Conservation (phyloP, 1,140 invertebrate genomes). For the Mylabris phalerata region DNA sequence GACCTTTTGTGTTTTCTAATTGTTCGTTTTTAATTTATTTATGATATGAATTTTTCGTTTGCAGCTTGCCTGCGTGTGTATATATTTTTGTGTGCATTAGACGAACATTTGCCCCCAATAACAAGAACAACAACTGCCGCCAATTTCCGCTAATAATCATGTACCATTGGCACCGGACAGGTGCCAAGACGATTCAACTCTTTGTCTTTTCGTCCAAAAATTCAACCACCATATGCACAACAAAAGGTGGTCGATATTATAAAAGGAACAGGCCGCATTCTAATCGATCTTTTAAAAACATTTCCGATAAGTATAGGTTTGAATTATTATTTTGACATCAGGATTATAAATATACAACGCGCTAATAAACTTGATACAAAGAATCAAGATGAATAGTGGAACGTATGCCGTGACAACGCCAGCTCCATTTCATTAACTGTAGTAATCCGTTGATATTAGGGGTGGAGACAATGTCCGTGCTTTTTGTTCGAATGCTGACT, state of each 20-base stretch:
- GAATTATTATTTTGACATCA: too few relatives aligned
- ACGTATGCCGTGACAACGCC: slow-evolving; percentile 13
- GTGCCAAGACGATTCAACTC: too few relatives aligned
- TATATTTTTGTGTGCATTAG: not conserved
- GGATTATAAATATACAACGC: too few relatives aligned
- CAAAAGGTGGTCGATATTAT: too few relatives aligned
- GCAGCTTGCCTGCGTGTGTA: slow-evolving; percentile 6
- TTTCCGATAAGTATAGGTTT: too few relatives aligned
- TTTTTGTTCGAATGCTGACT: slow-evolving; percentile 23
- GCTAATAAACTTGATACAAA: not conserved
- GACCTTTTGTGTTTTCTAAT: slow-evolving; percentile 34
- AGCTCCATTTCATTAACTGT: slow-evolving; percentile 27
- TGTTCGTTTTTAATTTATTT: slow-evolving; percentile 40
- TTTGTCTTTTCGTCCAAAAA: too few relatives aligned
- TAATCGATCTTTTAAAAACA: too few relatives aligned
- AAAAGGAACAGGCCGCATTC: too few relatives aligned
- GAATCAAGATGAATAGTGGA: slow-evolving; percentile 11
- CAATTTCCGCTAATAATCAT: too few relatives aligned
- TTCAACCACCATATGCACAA: too few relatives aligned
- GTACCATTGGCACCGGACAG: too few relatives aligned
- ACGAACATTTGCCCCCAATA: not conserved
- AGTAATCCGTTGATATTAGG: slow-evolving; percentile 27
- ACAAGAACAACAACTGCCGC: not conserved
- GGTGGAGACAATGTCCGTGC: slow-evolving; percentile 22
- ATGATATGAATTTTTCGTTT: slow-evolving; percentile 23